A percentile compares a stretch with the other conserved stretches of the same genome.
Conservation (phyloP, 1,140 invertebrate species). For the Zaprionus ornatus region DNA sequence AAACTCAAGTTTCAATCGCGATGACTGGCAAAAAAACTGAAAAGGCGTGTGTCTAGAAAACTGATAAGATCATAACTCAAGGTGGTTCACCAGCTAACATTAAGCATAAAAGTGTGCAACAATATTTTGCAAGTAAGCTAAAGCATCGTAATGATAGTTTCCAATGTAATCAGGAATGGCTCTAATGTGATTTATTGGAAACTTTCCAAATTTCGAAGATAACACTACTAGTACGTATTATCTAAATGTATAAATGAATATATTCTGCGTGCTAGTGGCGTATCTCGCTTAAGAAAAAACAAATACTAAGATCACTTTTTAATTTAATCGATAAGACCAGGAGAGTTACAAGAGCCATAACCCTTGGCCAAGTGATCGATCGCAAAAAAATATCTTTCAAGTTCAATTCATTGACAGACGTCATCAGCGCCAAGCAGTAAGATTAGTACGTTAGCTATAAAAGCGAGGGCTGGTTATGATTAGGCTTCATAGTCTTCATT, state of each 20-base stretch:
- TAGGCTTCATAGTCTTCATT: slow-evolving; percentile 44
- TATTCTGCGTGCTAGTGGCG: background rate
- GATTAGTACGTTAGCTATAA: slow-evolving; percentile 40
- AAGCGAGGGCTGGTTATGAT: slow-evolving; percentile 10
- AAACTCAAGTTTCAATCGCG: background rate
- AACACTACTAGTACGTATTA: background rate
- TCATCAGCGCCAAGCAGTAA: background rate
- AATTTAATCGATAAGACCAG: slow-evolving; percentile 41
- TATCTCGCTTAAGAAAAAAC: background rate
- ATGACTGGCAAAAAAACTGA: background rate
- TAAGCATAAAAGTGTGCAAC: slow-evolving; percentile 5
- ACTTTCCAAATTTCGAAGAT: slow-evolving; percentile 1
- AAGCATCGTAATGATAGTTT: slow-evolving; percentile 3
- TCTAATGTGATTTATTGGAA: background rate
- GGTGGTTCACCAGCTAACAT: background rate
- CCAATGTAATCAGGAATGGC: background rate
- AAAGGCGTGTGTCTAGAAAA: slow-evolving; percentile 1
- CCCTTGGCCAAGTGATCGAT: slow-evolving; percentile 41
- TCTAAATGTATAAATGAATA: background rate
- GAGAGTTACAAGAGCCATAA: slow-evolving; percentile 32
- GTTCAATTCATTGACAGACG: background rate
- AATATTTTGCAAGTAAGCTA: slow-evolving; percentile 4
- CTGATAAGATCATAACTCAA: slow-evolving; percentile 17
- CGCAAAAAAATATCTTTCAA: slow-evolving; percentile 30
- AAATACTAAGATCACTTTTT: slow-evolving; percentile 39